These are phyloP conservation scores for Notoglanidium macrostoma DNA, from an alignment of 2,797 vertebrate species.

Conservation along the genomic window DNA sequence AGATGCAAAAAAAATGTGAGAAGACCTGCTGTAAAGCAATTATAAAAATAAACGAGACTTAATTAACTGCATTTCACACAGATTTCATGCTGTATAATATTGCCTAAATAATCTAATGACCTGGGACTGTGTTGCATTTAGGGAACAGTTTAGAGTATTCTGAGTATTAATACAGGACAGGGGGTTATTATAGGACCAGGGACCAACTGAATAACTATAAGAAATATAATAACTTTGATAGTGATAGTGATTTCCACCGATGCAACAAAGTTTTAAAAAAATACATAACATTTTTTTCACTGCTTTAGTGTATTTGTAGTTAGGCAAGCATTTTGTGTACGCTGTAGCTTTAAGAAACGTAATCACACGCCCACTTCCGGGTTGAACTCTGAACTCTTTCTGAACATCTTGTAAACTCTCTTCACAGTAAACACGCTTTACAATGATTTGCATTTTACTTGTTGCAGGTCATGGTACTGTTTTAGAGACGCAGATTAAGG, in stretches of 20 bases:
- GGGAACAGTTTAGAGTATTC: not conserved
- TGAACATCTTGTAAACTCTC: not conserved
- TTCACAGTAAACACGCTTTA: not conserved
- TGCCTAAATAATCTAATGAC: not conserved
- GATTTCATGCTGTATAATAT: not conserved
- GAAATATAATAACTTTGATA: not conserved
- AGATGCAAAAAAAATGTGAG: not conserved
- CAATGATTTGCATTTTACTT: constrained; percentile 80
- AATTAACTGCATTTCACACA: not conserved
- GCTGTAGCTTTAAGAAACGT: constrained; percentile 32
- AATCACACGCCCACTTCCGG: constrained; percentile 23
- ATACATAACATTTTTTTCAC: not conserved
- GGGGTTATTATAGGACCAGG: not conserved
- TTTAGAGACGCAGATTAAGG: constrained; percentile 79
- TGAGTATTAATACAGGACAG: not conserved
- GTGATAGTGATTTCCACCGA: not conserved
- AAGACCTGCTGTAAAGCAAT: not conserved
- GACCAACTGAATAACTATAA: not conserved
- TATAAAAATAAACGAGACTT: not conserved
- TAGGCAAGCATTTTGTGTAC: not conserved
- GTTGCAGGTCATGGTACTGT: constrained; percentile 81
- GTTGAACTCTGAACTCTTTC: constrained; percentile 12
- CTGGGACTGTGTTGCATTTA: not conserved
- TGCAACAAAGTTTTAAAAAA: not conserved
- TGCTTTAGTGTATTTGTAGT: not conserved